Percentiles rank a stretch among this genome's conserved stretches.
phyloP scores from a whole-genome alignment of 2,888 invertebrate genomes.

The Sicus ferrugineus region DNA sequence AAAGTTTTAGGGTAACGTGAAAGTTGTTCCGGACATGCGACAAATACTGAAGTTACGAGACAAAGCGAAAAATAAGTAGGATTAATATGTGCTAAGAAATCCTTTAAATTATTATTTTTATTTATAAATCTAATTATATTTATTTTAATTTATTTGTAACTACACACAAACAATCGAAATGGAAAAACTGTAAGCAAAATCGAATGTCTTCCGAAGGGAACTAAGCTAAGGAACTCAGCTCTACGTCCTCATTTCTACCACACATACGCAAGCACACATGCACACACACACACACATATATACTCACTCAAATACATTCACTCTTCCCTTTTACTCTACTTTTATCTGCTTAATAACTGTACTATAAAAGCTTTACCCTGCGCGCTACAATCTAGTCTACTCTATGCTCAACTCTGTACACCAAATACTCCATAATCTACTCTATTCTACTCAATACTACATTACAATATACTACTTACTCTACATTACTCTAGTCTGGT shows the following conservation, averaged over 20 bases:
- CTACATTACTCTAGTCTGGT: not conserved
- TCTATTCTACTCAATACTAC: not conserved
- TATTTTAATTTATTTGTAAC: slow-evolving; percentile 40
- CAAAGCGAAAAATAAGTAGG: slow-evolving; percentile 23
- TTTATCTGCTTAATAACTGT: not conserved
- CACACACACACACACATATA: slow-evolving; percentile 39
- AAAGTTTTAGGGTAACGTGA: slow-evolving; percentile 44
- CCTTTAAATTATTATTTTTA: slow-evolving; percentile 54
- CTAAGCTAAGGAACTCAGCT: not conserved
- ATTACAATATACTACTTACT: not conserved
- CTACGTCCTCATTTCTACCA: not conserved
- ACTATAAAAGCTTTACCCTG: not conserved
- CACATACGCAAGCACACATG: slow-evolving; percentile 34
- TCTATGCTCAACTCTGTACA: not conserved
- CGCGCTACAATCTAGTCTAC: not conserved
- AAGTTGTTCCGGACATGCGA: slow-evolving; percentile 20
- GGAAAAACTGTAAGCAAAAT: not conserved
- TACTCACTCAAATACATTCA: not conserved
- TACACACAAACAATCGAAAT: slow-evolving; percentile 45
- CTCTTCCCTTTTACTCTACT: not conserved
- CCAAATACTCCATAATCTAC: not conserved
- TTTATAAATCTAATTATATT: slow-evolving; percentile 47
- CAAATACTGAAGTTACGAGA: slow-evolving; percentile 30
- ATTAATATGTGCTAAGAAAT: slow-evolving; percentile 42
- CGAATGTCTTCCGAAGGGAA: slow-evolving; percentile 16